Percentiles rank a stretch among this genome's conserved stretches.
Conservation (phyloP, 2,888 invertebrate species). For the Scaptomyza tumidula region DNA sequence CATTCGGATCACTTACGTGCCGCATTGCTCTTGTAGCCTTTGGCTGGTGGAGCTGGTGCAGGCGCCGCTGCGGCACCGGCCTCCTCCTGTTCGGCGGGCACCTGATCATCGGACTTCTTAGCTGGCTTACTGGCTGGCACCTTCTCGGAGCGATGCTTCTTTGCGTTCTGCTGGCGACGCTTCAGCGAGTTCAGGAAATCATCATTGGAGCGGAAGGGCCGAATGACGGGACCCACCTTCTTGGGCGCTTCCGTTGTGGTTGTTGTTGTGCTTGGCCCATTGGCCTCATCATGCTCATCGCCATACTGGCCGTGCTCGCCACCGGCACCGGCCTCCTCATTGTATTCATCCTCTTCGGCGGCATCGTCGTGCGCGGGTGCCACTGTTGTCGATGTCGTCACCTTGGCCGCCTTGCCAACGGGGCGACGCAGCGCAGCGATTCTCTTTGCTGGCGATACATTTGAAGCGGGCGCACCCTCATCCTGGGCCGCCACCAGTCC, state of each 20-base stretch:
- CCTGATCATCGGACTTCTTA: constrained; percentile 61
- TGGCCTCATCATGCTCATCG: constrained; percentile 86
- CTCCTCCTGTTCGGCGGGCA: constrained; percentile 68
- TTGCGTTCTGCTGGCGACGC: constrained; percentile 89
- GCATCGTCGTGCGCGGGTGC: constrained; percentile 69
- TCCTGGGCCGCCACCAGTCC: constrained; percentile 69
- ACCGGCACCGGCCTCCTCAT: constrained; percentile 83
- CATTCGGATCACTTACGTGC: constrained; percentile 74
- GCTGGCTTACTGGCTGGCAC: constrained; percentile 70
- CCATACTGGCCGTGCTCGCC: constrained; percentile 83
- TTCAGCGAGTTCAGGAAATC: constrained; percentile 90
- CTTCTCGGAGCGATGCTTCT: constrained; percentile 86
- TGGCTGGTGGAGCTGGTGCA: constrained; percentile 70
- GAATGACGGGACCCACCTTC: constrained; percentile 87
- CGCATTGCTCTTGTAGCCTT: constrained; percentile 80
- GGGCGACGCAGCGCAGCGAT: constrained; percentile 79
- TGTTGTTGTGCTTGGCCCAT: constrained; percentile 84
- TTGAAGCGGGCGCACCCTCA: constrained; percentile 59
- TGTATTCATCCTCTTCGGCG: constrained; percentile 85
- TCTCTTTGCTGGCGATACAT: constrained; percentile 69
- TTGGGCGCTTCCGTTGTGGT: constrained; percentile 89
- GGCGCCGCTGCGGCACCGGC: constrained; percentile 66
- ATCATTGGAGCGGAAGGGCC: constrained; percentile 92
- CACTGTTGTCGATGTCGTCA: constrained; percentile 81
- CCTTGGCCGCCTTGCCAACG: constrained; percentile 74